phyloP scores from a whole-genome alignment of 1,140 invertebrate genomes.

The Zaprionus ghesquierei region DNA sequence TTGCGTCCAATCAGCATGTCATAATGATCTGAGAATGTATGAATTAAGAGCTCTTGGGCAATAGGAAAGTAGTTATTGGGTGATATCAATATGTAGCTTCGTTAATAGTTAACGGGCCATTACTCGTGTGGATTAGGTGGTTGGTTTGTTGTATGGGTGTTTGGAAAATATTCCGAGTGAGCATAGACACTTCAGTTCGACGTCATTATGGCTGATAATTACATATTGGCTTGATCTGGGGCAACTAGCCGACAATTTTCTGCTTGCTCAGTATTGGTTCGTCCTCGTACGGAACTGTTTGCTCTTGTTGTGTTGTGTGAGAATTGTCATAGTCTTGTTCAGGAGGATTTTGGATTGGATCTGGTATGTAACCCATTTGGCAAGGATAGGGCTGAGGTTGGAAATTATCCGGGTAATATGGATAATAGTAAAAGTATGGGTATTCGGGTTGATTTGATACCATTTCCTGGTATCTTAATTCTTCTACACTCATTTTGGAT shows the following conservation, averaged over 20 bases:
- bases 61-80: slow-evolving; percentile 19
- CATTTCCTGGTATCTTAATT: neutral
- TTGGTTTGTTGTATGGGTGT: neutral
- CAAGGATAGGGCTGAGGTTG: neutral
- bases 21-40: too few relatives aligned
- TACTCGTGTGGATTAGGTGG: neutral
- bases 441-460: neutral
- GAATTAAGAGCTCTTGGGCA: slow-evolving; percentile 8
- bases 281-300: too few relatives aligned
- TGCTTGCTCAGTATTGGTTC: slow-evolving; percentile 72
- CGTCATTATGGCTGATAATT: neutral
- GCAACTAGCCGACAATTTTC: neutral
- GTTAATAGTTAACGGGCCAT: neutral
- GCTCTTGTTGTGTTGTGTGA: too few relatives aligned
- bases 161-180: neutral
- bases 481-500: neutral
- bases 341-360: neutral
- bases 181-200: neutral
- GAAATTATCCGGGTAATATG: neutral
- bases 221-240: neutral
- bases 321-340: too few relatives aligned
- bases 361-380: neutral
- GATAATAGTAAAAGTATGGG: neutral
- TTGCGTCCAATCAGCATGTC: slow-evolving; percentile 20
- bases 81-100: neutral